Base-by-base conservation (phyloP, 2,113 vertebrate genomes). In the Chrysemys picta region DNA sequence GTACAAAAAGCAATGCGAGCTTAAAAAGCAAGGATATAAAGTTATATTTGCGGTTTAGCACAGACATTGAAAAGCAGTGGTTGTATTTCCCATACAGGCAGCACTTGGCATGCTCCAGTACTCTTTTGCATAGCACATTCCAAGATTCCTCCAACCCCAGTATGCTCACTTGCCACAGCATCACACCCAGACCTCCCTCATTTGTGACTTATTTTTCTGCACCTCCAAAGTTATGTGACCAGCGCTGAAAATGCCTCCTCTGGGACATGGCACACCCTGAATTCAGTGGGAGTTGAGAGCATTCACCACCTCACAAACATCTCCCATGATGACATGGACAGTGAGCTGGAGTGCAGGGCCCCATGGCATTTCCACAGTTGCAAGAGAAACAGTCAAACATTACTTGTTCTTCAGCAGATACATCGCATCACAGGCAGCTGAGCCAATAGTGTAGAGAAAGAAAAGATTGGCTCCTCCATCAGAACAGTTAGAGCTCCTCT, bases 321-420 rank as follows among this genome's bases (percentile, higher is more conserved):
- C 49, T 82, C 84, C 78, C 1, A 0, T 56, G 62, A 89, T 75
- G 0, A 0, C 69, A 5, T 0, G 0, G 7, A 25, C 8, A n/a
- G 16, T 1, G 29, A 24, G 65, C 84, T 65, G 53, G 45, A 4
- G 1, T 1, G 92, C 54, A 42, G 80, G 65, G 49, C 1, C 21
- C 54, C 42, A 4, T 0, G 1, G 76, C 82, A 47, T 21, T 27
- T 1, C 1, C 0, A 0, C 95, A 97, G 96, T 95, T 97, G 95
- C n/a, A 11, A 93, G 94, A 93, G 96, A 95, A 96, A 84, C 35
- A 21, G 93, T 88, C 86, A 93, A 95, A 93, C 25, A 25, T 49
- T 4, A 59, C 22, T 2, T 78, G 81, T 4, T 52, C 72, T 24
- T 6, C 1, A 0, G 79, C 85, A 78, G 85, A 88, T 92, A 93